Base-by-base conservation (phyloP, 2,888 invertebrate genomes). In the Rhagonycha fulva region DNA sequence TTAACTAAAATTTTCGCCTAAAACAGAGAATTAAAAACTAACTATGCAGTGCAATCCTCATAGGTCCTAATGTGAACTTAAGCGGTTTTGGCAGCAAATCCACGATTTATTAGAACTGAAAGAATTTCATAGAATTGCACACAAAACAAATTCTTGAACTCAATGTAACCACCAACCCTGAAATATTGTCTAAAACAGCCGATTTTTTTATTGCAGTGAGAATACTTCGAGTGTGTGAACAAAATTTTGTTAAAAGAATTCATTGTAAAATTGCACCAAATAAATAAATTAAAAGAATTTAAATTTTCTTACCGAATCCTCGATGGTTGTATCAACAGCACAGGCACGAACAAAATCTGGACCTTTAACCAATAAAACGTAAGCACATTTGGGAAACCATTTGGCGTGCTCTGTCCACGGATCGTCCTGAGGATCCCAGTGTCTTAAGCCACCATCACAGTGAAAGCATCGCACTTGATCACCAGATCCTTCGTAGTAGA, bases 361-460 rank as follows among this genome's bases (percentile, higher is more conserved):
- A 11, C 97, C 97, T 85, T 96, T 96, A 68, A 94, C 92, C 73
- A 96, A 90, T 75, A 92, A 88, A 14, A 98, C 92, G 86, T 93
- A 98, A 9, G 93, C 94, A 87, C 98, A 98, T 84, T 92, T 91
- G 0, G 96, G 94, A 90, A 96, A 98, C 97, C 97, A 98, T 83
- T 94, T 91, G 11, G 96, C 97, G 88, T 98, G 98, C 85, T 98
- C 98, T 72, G 92, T 91, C 97, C 98, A 98, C 0, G 97, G 97
- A 85, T 95, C 94, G 87, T 98, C 98, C 14, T 93, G 92, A 61
- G 93, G 91, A 86, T 96, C 95, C 98, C 98, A 98, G 85, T 94
- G 94, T 80, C 95, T 91, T 68, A 98, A 89, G 0, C 97, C 97
- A 63, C 97, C 97, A 87, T 96, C 96, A 87, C 98, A 98, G 88